Percentiles rank a stretch among this genome's conserved stretches.
Conservation (phyloP, 1,140 invertebrate species). For the Dendroctonus valens region DNA sequence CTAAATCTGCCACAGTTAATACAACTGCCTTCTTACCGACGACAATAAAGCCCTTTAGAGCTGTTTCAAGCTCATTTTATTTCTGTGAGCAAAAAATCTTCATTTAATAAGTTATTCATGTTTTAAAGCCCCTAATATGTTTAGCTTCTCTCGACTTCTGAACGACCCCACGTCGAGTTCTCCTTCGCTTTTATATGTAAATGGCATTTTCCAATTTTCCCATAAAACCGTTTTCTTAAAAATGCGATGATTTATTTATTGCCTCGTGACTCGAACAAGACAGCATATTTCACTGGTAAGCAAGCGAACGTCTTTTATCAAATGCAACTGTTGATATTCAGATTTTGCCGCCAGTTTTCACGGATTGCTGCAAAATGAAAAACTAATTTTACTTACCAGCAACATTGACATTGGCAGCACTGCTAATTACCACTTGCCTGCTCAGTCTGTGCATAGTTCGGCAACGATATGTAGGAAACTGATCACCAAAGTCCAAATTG, state of each 20-base stretch:
- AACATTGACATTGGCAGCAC: conserved; percentile 69
- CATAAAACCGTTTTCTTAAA: background rate
- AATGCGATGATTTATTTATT: conserved; percentile 3
- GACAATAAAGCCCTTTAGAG: too few relatives aligned
- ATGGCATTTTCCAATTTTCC: conserved; percentile 4
- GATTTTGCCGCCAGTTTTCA: background rate
- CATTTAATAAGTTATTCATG: too few relatives aligned
- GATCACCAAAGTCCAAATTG: conserved; percentile 72
- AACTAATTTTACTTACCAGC: conserved; percentile 57
- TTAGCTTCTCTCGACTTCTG: background rate
- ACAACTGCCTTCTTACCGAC: too few relatives aligned
- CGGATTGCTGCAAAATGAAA: conserved; percentile 6
- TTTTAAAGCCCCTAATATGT: background rate
- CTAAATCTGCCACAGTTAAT: too few relatives aligned
- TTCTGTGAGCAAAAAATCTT: too few relatives aligned
- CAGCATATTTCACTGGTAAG: background rate
- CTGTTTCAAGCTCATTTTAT: too few relatives aligned
- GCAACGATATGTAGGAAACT: conserved; percentile 72
- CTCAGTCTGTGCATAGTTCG: conserved; percentile 77
- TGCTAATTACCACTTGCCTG: conserved; percentile 70
- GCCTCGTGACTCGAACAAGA: background rate
- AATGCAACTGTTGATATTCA: background rate
- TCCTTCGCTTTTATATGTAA: conserved; percentile 1
- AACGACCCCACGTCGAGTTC: conserved; percentile 1
- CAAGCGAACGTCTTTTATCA: background rate